Evolutionary conservation across 2,113 vertebrate genomes (phyloP), one percentile per base, ranked within the genome.

Genomic region (Emydura subglobosa): DNA sequence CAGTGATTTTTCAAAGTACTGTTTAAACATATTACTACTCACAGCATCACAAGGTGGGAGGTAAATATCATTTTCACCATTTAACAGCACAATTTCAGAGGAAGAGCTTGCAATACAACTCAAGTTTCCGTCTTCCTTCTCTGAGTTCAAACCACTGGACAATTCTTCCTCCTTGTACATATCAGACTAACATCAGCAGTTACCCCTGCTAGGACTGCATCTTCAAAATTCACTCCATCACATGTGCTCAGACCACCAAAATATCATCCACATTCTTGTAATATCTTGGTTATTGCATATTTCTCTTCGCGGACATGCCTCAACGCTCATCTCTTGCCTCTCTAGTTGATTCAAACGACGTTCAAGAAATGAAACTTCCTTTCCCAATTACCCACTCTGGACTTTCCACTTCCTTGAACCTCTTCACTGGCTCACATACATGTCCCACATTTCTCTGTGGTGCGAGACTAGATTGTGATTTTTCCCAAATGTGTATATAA

Each of bases 31-130:
- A 80, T 53, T 1, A 42, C 1, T 34, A n/a, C 11, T 79, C 29
- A 86, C 0, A 76, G 31, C 80, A 76, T 13, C 3, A 53, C 3
- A 82, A 24, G 39, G 72, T 44, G 72, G 54, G 47, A 94, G 74
- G 39, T 27, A 57, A 50, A 11, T 74, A 59, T 84, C 55, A 82
- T 25, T 94, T 95, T 82, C 24, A 79, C 34, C 49, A 72, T 27
- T 47, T 17, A 85, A 85, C 86, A 90, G 91, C 84, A 80, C 42
- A 85, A 90, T 83, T 96, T 94, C 53, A 86, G 74, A 80, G 53
- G 79, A 88, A 94, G 65, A 86, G 9, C 14, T 91, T 34, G 29
- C 51, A 59, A 61, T 96, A 78, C 25, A 82, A 83, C 88, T 24
- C 29, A 1, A 65, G 61, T 34, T 65, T 65, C 50, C 50, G 31